Evolutionary conservation across 2,888 invertebrate species (phyloP).

Genomic region (Trissolcus brochymenae): DNA sequence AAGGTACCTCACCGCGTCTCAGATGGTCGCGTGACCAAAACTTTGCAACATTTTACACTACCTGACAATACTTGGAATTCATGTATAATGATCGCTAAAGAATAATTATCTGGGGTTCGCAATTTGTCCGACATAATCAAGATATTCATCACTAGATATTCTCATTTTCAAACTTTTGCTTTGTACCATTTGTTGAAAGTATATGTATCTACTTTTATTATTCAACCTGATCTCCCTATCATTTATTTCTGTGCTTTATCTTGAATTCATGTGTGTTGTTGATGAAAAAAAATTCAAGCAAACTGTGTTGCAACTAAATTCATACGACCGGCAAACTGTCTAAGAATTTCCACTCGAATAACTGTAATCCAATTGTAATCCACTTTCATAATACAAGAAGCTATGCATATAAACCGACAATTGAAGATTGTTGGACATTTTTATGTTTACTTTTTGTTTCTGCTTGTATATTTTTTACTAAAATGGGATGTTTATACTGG

Average conservation of each 20-base stretch:
- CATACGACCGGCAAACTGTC: background rate
- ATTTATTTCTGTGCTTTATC: background rate
- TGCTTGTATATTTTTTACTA: constrained; percentile 12
- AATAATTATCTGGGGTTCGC: too few species aligned
- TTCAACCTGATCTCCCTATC: too few species aligned
- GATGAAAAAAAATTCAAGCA: too few species aligned
- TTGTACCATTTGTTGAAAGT: too few species aligned
- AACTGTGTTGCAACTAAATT: too few species aligned
- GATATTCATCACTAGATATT: too few species aligned
- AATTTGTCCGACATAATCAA: too few species aligned
- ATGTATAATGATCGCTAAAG: background rate
- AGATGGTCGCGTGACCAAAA: constrained; percentile 18
- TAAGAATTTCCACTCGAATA: constrained; percentile 2
- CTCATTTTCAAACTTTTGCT: too few species aligned
- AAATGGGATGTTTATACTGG: constrained; percentile 1
- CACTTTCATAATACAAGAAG: background rate
- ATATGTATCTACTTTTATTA: too few species aligned
- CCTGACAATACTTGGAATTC: background rate
- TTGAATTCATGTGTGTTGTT: background rate
- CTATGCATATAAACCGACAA: background rate
- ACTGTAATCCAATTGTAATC: constrained; percentile 1
- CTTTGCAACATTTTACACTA: constrained; percentile 15
- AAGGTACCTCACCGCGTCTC: constrained; percentile 21
- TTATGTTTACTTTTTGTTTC: constrained; percentile 16
- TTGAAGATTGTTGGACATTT: constrained; percentile 12